Conservation (phyloP, 2,888 invertebrate species). For the Hypena proboscidalis region DNA sequence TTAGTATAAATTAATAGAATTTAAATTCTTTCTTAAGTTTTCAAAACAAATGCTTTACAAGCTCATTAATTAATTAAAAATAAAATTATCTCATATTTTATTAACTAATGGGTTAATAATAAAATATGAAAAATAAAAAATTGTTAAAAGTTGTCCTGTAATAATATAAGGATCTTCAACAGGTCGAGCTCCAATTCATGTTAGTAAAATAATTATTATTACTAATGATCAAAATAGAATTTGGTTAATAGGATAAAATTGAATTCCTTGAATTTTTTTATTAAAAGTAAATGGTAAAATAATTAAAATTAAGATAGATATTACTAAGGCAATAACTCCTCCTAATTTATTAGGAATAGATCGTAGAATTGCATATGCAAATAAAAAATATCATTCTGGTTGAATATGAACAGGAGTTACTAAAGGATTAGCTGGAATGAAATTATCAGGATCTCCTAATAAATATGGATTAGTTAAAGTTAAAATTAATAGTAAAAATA, state of each 20-base stretch:
- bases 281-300: slow-evolving; percentile 84
- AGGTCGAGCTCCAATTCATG: slow-evolving; percentile 89
- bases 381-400: slow-evolving; percentile 94
- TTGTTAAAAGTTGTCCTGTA: slow-evolving; percentile 86
- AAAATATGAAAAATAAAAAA: slow-evolving; percentile 86
- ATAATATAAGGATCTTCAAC: slow-evolving; percentile 88
- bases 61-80: slow-evolving; percentile 86
- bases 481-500: slow-evolving; percentile 81
- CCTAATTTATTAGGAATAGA: slow-evolving; percentile 93
- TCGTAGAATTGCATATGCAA: slow-evolving; percentile 92
- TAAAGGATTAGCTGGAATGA: slow-evolving; percentile 88
- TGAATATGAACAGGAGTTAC: slow-evolving; percentile 91
- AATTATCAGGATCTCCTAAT: slow-evolving; percentile 90
- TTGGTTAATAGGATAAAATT: slow-evolving; percentile 87
- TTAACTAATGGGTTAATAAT: slow-evolving; percentile 79
- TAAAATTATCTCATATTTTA: slow-evolving; percentile 84
- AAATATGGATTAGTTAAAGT: slow-evolving; percentile 84
- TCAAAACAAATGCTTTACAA: slow-evolving; percentile 89
- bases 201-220: slow-evolving; percentile 85
- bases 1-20: slow-evolving; percentile 86
- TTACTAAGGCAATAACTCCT: slow-evolving; percentile 88
- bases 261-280: slow-evolving; percentile 84
- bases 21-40: slow-evolving; percentile 87
- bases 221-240: slow-evolving; percentile 86
- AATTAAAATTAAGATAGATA: slow-evolving; percentile 88